Percentiles rank a stretch among this genome's conserved stretches.
These are phyloP conservation scores for Vireo griseus DNA, from an alignment of 2,797 vertebrate species.

Conservation along the genomic window DNA sequence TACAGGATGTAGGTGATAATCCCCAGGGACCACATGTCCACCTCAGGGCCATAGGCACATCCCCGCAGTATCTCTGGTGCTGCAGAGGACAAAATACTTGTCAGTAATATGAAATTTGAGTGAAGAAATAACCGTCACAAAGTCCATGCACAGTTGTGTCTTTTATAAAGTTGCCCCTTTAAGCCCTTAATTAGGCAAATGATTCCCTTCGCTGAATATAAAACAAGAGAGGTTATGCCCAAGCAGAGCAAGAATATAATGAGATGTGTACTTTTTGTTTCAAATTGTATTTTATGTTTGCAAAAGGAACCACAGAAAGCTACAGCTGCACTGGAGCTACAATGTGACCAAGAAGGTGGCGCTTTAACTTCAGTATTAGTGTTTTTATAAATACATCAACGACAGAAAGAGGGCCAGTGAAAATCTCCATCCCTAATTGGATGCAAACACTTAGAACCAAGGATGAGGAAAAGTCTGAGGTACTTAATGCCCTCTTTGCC, in stretches of 20 bases:
- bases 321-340: not conserved
- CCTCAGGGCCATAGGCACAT: slow-evolving; percentile 86
- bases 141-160: rapidly evolving
- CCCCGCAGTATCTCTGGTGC: slow-evolving; percentile 87
- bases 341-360: not conserved
- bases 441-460: not conserved
- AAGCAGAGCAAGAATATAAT: not conserved
- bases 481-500: not conserved
- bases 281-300: not conserved
- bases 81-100: slow-evolving; percentile 55
- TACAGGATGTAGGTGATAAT: slow-evolving; percentile 90
- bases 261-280: not conserved
- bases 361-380: not conserved
- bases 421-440: not conserved
- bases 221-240: not conserved
- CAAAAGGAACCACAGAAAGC: not conserved
- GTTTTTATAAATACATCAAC: not conserved
- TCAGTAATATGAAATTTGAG: not conserved
- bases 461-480: not conserved
- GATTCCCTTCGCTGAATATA: not conserved
- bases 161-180: not conserved
- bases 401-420: not conserved
- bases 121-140: not conserved
- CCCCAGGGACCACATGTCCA: slow-evolving; percentile 90
- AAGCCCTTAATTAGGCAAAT: not conserved